Evolutionary conservation across 2,113 vertebrate genomes (phyloP).

Genomic region (Prolemur simus): DNA sequence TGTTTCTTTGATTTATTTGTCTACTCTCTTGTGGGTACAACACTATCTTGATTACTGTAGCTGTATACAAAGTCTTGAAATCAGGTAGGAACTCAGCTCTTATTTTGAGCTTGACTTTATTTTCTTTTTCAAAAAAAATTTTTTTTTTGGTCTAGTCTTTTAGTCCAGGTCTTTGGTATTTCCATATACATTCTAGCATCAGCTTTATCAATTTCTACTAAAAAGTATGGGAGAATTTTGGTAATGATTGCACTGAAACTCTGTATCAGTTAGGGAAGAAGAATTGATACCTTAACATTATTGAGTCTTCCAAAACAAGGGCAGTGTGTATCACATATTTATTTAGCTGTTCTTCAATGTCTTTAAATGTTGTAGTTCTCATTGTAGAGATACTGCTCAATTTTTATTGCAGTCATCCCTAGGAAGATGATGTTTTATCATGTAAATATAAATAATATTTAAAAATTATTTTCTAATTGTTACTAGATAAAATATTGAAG

Average conservation of each 20-base stretch:
- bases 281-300: neutral
- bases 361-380: neutral
- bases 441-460: neutral
- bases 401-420: neutral
- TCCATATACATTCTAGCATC: neutral
- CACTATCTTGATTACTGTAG: neutral
- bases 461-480: neutral
- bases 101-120: neutral
- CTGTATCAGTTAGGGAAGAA: neutral
- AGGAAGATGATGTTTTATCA: neutral
- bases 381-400: neutral
- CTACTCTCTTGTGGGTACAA: neutral
- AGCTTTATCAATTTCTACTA: neutral
- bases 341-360: neutral
- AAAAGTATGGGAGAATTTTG: neutral
- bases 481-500: neutral
- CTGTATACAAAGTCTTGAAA: neutral
- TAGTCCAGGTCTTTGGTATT: neutral
- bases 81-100: neutral
- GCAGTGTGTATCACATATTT: neutral
- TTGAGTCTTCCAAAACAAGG: neutral
- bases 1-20: neutral
- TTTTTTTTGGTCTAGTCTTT: neutral
- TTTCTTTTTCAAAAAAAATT: neutral
- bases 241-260: neutral